Percentiles rank a stretch among this genome's conserved stretches.
These are phyloP conservation scores for silkworm (Bombyx mori) DNA, from an alignment of 1,140 invertebrate genomes.

Conservation along the genomic window DNA sequence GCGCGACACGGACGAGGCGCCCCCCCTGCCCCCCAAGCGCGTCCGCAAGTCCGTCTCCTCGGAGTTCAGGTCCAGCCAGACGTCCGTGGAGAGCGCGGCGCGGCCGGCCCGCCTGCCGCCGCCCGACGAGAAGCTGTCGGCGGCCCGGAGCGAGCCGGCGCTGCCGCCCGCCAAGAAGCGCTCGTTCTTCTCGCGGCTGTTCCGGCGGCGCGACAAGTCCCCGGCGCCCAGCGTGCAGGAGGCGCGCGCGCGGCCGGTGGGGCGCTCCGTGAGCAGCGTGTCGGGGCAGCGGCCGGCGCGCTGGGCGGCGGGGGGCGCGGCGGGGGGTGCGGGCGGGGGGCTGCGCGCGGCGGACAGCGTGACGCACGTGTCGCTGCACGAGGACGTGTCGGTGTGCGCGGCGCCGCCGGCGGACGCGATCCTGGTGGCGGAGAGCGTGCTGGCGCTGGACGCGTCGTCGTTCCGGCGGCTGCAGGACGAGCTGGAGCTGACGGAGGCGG, in stretches of 20 bases:
- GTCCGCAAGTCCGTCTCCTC: conserved; percentile 75
- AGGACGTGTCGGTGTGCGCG: conserved; percentile 22
- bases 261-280: conserved; percentile 72
- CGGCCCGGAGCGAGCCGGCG: conserved; percentile 48
- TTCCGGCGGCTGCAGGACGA: conserved; percentile 64
- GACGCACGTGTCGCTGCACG: conserved; percentile 74
- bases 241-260: conserved; percentile 53
- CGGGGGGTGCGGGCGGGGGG: conserved; percentile 53
- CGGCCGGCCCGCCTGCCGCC: conserved; percentile 49
- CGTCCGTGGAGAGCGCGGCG: conserved; percentile 51
- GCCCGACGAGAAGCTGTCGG: conserved; percentile 30
- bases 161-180: conserved; percentile 60
- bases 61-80: conserved; percentile 44
- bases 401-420: conserved; percentile 54
- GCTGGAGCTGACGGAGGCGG: conserved; percentile 82
- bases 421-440: conserved; percentile 62
- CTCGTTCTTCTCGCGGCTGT: conserved; percentile 62
- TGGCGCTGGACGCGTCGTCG: conserved; percentile 55
- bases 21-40: conserved; percentile 84
- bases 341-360: conserved; percentile 67
- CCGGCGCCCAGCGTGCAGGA: conserved; percentile 47
- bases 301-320: conserved; percentile 51
- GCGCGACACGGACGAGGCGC: conserved; percentile 73
- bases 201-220: conserved; percentile 58
- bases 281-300: conserved; percentile 69